phyloP scores from a whole-genome alignment of 1,140 invertebrate genomes.

The Meloidogyne exigua region DNA sequence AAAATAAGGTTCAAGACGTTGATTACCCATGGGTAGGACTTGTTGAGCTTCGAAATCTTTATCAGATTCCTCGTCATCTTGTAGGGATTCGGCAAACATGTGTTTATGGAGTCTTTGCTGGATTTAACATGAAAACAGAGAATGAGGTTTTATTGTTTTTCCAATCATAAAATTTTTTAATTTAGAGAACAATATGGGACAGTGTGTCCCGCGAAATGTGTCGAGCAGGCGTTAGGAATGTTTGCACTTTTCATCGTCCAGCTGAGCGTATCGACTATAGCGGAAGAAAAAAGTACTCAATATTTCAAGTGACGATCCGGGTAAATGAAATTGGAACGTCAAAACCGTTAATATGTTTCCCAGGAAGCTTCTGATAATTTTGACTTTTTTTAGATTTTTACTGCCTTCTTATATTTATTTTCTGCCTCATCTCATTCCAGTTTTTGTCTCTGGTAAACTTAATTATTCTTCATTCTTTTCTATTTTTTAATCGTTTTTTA shows the following conservation, averaged over 20 bases:
- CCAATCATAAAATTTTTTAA: neutral
- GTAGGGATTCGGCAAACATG: constrained; percentile 22
- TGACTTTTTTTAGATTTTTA: too few relatives aligned
- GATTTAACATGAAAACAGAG: constrained; percentile 6
- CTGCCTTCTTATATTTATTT: too few relatives aligned
- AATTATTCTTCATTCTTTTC: too few relatives aligned
- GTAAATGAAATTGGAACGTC: constrained; percentile 12
- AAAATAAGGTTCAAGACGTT: constrained; percentile 9
- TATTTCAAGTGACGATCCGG: neutral
- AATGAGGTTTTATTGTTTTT: constrained; percentile 9
- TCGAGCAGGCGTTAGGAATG: neutral
- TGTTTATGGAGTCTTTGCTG: constrained; percentile 6
- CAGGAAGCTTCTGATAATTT: constrained; percentile 6
- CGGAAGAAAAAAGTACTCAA: constrained; percentile 11
- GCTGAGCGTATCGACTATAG: constrained; percentile 15
- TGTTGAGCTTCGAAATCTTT: constrained; percentile 13
- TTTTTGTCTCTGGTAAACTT: too few relatives aligned
- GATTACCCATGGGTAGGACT: constrained; percentile 21
- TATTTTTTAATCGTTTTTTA: too few relatives aligned
- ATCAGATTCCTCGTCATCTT: constrained; percentile 10
- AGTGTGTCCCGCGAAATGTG: neutral
- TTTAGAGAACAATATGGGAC: constrained; percentile 11
- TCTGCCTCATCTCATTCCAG: too few relatives aligned
- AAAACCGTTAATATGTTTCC: neutral
- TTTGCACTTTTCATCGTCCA: neutral